Conservation (phyloP, 2,113 vertebrate genomes). For the Cephalopholis sonnerati region DNA sequence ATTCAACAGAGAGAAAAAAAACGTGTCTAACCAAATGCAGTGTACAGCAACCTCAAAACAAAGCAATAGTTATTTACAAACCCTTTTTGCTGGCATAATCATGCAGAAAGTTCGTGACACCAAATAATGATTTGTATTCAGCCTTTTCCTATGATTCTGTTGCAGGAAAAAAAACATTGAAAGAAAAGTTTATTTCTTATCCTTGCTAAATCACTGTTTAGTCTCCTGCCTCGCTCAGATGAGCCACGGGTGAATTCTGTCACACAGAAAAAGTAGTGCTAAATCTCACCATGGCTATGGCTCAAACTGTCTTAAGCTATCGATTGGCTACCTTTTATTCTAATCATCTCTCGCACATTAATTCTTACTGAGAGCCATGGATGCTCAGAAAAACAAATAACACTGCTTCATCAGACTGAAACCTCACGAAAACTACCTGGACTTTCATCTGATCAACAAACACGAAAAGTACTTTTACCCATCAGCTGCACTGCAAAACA, state of each 20-base stretch:
- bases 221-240: background rate
- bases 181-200: background rate
- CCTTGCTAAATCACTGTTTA: background rate
- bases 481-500: background rate
- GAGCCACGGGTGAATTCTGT: background rate
- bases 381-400: background rate
- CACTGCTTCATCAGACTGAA: background rate
- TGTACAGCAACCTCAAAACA: background rate
- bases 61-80: background rate
- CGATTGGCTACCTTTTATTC: background rate
- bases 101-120: background rate
- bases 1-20: background rate
- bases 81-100: slow-evolving; percentile 6
- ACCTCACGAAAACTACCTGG: background rate
- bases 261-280: background rate
- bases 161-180: background rate
- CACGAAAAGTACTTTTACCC: background rate
- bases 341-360: background rate
- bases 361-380: background rate
- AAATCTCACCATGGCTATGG: background rate
- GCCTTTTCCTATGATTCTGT: background rate
- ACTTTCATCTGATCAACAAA: background rate
- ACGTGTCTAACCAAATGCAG: background rate
- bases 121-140: slow-evolving; percentile 1
- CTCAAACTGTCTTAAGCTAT: background rate